Base-by-base conservation (phyloP, 2,113 vertebrate genomes). In the Phainopepla nitens region DNA sequence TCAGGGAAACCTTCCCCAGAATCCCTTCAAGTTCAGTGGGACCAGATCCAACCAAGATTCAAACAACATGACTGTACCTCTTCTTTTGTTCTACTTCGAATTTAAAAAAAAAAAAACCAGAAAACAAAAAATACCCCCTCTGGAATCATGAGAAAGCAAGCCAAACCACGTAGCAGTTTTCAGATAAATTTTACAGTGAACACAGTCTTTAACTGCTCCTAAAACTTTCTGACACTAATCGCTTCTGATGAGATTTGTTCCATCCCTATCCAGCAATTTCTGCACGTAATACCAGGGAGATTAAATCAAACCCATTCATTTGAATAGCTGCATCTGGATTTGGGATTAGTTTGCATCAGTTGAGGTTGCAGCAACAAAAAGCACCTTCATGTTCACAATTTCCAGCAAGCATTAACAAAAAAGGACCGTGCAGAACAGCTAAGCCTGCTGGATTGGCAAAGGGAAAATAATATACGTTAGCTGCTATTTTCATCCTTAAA, bases 261-360 rank as follows among this genome's bases (percentile, higher is more conserved):
- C 41, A 70, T 60, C 51, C 39, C n/a, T 42, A 60, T 71, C 79
- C 60, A 95, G 61, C 60, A 77, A 82, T 90, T 94, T 82, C 87
- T 93, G 75, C 51, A 77, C 0, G 0, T 82, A 88, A 56, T 65
- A 57, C 45, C 62, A 90, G 28, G 50, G 72, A 93, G 92, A 93
- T 97, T 89, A 96, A 92, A 89, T 60, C 85, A 86, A 95, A 88
- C 24, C 24, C 47, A 0, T 68, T 86, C 11, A 16, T 83, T 87
- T 86, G 60, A 86, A 94, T 47, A 83, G 79, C 41, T 92, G 79
- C 86, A 86, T 81, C 86, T 68, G 88, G 72, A 81, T 89, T 94
- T 77, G 49, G 80, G 90, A 96, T 96, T 96, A 90, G n/a, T 60
- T 82, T 54, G 56, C n/a, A 66, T 61, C 68, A 77, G 39, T 47